phyloP scores from a whole-genome alignment of 2,797 vertebrate genomes.

The Hydrophis major region DNA sequence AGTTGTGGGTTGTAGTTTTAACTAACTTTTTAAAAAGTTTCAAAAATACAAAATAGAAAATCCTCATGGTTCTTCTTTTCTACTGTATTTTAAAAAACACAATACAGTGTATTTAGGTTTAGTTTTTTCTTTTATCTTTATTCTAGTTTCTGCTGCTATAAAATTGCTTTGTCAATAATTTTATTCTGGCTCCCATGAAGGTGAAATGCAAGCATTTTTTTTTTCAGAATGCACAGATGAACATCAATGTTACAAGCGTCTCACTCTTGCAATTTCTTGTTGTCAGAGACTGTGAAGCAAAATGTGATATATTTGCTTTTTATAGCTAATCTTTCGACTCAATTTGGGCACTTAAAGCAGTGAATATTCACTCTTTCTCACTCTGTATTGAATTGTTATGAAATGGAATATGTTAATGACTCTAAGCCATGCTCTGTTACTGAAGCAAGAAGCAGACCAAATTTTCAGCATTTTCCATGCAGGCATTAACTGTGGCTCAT shows the following conservation, averaged over 20 bases:
- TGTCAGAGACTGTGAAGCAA: not conserved
- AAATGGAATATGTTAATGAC: not conserved
- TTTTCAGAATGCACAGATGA: not conserved
- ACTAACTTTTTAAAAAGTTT: not conserved
- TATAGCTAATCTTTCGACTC: not conserved
- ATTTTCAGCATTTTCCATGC: not conserved
- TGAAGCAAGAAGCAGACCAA: not conserved
- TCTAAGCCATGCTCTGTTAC: not conserved
- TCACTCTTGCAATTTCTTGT: not conserved
- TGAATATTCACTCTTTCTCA: not conserved
- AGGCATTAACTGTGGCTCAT: not conserved
- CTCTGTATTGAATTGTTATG: not conserved
- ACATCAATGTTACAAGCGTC: not conserved
- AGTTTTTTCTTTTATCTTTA: not conserved
- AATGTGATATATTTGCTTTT: not conserved
- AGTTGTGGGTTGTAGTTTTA: not conserved
- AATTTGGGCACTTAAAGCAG: not conserved
- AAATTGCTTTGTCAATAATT: not conserved
- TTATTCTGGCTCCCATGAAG: not conserved
- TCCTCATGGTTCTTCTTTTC: not conserved
- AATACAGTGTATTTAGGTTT: not conserved
- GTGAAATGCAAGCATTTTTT: not conserved
- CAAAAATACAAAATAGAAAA: not conserved
- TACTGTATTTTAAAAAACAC: not conserved
- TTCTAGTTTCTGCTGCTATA: not conserved